Evolutionary conservation across 2,797 vertebrate genomes (phyloP).

Genomic region (Sciurus carolinensis): DNA sequence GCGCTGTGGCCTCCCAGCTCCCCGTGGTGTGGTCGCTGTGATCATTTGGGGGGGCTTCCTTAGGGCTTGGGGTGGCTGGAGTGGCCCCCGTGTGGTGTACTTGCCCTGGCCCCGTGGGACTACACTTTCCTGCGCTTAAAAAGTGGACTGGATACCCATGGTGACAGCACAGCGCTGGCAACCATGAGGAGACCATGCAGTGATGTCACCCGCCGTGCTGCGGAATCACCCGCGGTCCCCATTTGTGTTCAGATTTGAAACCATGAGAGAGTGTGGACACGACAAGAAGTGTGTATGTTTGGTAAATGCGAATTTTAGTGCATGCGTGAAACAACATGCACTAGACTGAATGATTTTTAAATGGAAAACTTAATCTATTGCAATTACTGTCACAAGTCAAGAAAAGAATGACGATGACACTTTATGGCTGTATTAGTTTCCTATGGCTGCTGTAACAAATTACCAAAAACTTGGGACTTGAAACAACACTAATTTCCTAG

Average conservation of each 20-base stretch:
- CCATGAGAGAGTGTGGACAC: neutral
- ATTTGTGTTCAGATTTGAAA: conserved; percentile 1
- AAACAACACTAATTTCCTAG: neutral
- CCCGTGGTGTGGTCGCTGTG: accelerated
- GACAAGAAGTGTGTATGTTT: neutral
- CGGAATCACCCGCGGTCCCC: accelerated
- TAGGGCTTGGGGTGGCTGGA: neutral
- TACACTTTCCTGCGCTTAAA: neutral
- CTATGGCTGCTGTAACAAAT: neutral
- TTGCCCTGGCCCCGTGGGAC: accelerated
- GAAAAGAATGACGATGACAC: neutral
- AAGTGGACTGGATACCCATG: neutral
- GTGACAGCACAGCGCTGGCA: accelerated
- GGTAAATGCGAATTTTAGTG: neutral
- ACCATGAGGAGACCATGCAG: neutral
- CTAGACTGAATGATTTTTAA: neutral
- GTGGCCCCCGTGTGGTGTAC: too few species aligned
- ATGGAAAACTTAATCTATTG: conserved; percentile 44
- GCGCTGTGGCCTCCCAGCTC: accelerated
- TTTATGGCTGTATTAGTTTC: neutral
- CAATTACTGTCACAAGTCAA: conserved; percentile 25
- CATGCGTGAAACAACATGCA: neutral
- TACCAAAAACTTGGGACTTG: neutral
- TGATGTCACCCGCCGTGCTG: neutral
- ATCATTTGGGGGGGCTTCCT: neutral